Evolutionary conservation across 2,888 invertebrate genomes (phyloP).

Genomic region (Bembecia ichneumoniformis): DNA sequence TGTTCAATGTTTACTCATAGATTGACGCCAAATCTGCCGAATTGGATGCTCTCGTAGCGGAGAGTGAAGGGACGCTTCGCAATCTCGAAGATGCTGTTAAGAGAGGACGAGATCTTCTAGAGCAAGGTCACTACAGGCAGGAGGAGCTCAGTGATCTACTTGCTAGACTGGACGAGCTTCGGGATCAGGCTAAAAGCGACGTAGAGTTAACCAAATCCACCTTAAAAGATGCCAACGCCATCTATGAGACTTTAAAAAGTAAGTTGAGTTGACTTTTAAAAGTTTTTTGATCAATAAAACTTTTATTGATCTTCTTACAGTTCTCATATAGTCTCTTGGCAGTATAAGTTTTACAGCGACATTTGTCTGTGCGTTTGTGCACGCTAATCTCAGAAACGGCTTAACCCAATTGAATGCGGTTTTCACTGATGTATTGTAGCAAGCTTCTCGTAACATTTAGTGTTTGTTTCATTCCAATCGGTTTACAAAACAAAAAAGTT

Average conservation of each 20-base stretch:
- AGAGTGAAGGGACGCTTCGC: conserved; percentile 71
- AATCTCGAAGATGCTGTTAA: conserved; percentile 77
- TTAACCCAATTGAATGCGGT: too few relatives aligned
- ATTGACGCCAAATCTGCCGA: conserved; percentile 67
- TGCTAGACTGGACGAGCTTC: conserved; percentile 82
- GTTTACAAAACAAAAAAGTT: too few relatives aligned
- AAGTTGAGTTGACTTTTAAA: conserved; percentile 11
- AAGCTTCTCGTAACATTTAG: too few relatives aligned
- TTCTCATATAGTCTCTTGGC: too few relatives aligned
- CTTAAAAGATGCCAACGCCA: conserved; percentile 83
- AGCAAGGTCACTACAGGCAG: conserved; percentile 73
- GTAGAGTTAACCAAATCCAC: conserved; percentile 88
- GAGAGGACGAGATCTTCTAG: conserved; percentile 78
- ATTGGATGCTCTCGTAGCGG: conserved; percentile 61
- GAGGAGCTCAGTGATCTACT: conserved; percentile 84
- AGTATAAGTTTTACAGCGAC: background rate
- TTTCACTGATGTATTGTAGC: too few relatives aligned
- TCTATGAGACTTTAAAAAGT: conserved; percentile 81
- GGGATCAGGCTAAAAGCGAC: conserved; percentile 84
- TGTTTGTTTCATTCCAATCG: too few relatives aligned
- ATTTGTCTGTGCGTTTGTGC: too few relatives aligned
- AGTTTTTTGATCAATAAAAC: too few relatives aligned
- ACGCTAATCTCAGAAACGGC: too few relatives aligned
- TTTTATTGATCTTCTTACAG: too few relatives aligned
- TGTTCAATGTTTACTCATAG: conserved; percentile 26